Conservation (phyloP, 2,113 vertebrate species). For the Vimba vimba region DNA sequence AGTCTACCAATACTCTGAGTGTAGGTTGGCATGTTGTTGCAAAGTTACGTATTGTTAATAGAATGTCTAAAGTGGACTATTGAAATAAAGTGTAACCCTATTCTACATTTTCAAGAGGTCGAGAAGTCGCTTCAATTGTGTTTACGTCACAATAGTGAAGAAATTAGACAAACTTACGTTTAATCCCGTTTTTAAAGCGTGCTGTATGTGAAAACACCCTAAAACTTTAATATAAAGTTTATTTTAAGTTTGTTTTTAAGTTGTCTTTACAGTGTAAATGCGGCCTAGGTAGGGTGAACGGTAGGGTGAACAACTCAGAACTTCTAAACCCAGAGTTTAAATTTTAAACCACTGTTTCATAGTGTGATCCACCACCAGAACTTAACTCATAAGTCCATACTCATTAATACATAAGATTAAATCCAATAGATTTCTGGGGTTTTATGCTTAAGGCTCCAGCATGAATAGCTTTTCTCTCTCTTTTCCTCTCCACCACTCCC, state of each 20-base stretch:
- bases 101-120: too few relatives aligned
- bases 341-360: not conserved
- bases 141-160: too few relatives aligned
- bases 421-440: not conserved
- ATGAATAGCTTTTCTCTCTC: not conserved
- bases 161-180: too few relatives aligned
- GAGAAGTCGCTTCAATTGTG: too few relatives aligned
- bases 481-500: conserved; percentile 19
- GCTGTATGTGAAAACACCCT: not conserved
- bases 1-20: too few relatives aligned
- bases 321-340: not conserved
- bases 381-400: not conserved
- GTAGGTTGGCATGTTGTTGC: too few relatives aligned
- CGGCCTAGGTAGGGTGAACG: not conserved
- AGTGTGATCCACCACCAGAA: not conserved
- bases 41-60: too few relatives aligned
- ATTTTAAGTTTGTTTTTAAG: not conserved
- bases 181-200: not conserved
- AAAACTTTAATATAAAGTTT: not conserved
- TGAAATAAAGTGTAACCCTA: too few relatives aligned
- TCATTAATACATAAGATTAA: not conserved
- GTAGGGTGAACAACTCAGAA: not conserved
- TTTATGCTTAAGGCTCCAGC: not conserved
- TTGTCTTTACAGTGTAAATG: not conserved
- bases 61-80: too few relatives aligned